Evolutionary conservation across 2,888 invertebrate genomes (phyloP).

Genomic region (Hemithea aestivaria): DNA sequence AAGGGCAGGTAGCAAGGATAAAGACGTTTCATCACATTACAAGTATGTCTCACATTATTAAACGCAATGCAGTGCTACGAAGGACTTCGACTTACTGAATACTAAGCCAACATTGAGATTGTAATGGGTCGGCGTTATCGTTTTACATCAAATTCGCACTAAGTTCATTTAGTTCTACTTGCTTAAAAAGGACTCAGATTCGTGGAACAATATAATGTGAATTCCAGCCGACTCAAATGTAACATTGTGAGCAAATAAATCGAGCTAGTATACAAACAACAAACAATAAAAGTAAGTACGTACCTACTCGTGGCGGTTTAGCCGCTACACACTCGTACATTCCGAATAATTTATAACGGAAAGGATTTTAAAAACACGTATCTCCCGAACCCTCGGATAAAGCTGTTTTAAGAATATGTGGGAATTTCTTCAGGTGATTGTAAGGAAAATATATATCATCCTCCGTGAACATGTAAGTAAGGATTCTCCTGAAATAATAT

Average conservation of each 20-base stretch:
- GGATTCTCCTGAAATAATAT: conserved; percentile 23
- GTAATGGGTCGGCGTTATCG: no score
- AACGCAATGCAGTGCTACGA: no score
- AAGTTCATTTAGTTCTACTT: no score
- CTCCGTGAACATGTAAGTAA: conserved; percentile 21
- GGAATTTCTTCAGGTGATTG: conserved; percentile 64
- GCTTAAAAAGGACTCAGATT: no score
- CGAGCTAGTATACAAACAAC: conserved; percentile 21
- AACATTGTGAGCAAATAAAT: conserved; percentile 13
- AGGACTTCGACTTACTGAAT: no score
- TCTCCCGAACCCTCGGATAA: conserved; percentile 58
- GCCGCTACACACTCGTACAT: conserved; percentile 43
- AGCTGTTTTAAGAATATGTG: conserved; percentile 71
- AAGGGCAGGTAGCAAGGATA: no score
- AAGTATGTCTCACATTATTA: no score
- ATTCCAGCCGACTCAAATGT: no score
- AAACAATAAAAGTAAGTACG: conserved; percentile 48
- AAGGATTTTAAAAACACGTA: conserved; percentile 73
- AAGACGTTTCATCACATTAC: no score
- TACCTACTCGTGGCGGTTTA: conserved; percentile 56
- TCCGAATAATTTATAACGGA: conserved; percentile 69
- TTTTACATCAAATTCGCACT: no score
- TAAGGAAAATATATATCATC: conserved; percentile 43
- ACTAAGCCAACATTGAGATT: no score
- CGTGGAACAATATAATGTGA: no score